phyloP scores from a whole-genome alignment of 1,140 invertebrate genomes.

The Drosophila micromelanica region DNA sequence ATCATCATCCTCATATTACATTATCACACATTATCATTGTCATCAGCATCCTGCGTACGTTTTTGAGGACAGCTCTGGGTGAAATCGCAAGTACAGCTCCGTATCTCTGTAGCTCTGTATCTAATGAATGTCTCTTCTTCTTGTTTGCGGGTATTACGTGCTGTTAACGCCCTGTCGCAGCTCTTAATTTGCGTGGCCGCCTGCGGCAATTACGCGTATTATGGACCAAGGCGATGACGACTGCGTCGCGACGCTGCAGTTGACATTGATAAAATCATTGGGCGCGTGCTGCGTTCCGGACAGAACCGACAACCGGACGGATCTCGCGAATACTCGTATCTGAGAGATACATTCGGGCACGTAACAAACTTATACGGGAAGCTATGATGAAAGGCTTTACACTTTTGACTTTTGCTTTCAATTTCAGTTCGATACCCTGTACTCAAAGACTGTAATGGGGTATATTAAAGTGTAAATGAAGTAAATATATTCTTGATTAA shows the following conservation, averaged over 20 bases:
- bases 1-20: constrained; percentile 37
- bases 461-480: too few species aligned
- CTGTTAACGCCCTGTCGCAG: constrained; percentile 49
- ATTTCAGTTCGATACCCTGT: constrained; percentile 16
- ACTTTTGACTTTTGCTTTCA: constrained; percentile 48
- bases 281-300: constrained; percentile 64
- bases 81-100: constrained; percentile 50
- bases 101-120: constrained; percentile 14
- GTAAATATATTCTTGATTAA: too few species aligned
- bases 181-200: constrained; percentile 39
- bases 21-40: constrained; percentile 63
- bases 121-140: constrained; percentile 22
- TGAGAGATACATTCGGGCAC: constrained; percentile 1
- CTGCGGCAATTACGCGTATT: constrained; percentile 57
- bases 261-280: constrained; percentile 80
- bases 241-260: constrained; percentile 47
- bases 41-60: constrained; percentile 73
- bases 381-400: constrained; percentile 22
- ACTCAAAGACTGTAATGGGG: background rate
- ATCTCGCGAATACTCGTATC: constrained; percentile 16
- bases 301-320: constrained; percentile 20
- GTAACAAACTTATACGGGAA: constrained; percentile 1
- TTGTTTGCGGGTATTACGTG: constrained; percentile 50
- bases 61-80: constrained; percentile 72
- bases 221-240: constrained; percentile 33